phyloP scores from a whole-genome alignment of 2,113 vertebrate species.

The Gallinago jamesoni region DNA sequence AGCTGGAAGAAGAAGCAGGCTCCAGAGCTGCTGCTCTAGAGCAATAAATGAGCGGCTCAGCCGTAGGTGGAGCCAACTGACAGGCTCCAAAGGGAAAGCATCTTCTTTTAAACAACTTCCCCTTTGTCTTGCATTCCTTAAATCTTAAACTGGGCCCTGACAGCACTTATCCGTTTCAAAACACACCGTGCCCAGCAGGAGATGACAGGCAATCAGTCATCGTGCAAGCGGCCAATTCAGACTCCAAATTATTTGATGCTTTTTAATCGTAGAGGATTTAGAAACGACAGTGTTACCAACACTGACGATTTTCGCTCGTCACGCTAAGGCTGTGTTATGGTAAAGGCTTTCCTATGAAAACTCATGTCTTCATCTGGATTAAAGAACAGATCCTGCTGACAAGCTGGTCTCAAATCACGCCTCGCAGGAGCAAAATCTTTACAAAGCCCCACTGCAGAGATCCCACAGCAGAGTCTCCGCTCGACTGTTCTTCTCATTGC shows the following conservation, averaged over 20 bases:
- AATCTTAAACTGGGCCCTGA: neutral
- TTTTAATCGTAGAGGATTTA: neutral
- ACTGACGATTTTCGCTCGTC: neutral
- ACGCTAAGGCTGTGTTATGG: neutral
- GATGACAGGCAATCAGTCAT: neutral
- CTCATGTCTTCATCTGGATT: neutral
- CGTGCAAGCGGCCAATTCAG: neutral
- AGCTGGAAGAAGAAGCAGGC: neutral
- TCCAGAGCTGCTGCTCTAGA: neutral
- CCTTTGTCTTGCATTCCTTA: constrained; percentile 12
- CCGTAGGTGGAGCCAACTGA: neutral
- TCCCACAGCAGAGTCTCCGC: neutral
- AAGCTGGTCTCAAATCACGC: neutral
- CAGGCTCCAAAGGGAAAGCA: constrained; percentile 30
- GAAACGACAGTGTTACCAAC: neutral
- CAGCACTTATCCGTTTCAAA: constrained; percentile 32
- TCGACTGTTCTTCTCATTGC: neutral
- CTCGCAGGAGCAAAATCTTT: neutral
- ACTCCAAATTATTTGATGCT: neutral
- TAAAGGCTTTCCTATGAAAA: neutral
- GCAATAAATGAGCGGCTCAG: neutral
- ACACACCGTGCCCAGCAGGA: neutral
- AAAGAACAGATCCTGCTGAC: neutral
- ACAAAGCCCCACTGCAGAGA: neutral
- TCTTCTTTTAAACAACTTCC: constrained; percentile 33